Base-by-base conservation (phyloP, 2,797 vertebrate genomes). In the Rhyacichthys aspro region DNA sequence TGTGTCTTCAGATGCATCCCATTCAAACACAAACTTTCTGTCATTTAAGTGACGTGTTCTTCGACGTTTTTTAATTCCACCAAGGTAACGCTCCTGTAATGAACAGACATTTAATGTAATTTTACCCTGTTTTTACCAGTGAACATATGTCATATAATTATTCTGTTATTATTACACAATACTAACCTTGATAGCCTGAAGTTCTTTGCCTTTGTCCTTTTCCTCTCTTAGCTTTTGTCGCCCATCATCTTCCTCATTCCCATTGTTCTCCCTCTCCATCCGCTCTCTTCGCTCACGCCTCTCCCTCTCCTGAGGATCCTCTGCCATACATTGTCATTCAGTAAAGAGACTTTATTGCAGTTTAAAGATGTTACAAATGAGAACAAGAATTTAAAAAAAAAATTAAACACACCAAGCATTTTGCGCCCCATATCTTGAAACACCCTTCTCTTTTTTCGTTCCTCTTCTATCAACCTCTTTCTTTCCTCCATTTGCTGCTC, bases 1-100 rank as follows among this genome's bases (percentile, higher is more conserved):
- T 0, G 97, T 99, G 83, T 99, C 97, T 62, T 99, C 97, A 0
- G 96, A 98, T 0, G 97, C 97, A 0, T 99, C 97, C 97, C 97
- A 99, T 86, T 99, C 97, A 1, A 99, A 99, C 55, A 99, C 97
- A 48, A 98, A 99, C 85, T 99, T 99, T 70, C 97, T 94, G 89
- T 99, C 97, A 0, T 99, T 99, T 39, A 99, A 90, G 86, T 98
- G 97, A 36, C 97, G 94, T 0, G 97, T 98, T 43, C 97, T 89
- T n/a, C 96, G 86, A 9, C 97, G 93, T 82, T 98, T 99, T 91
- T 98, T 98, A 78, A 96, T 75, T 2, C 97, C 96, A 0, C 97
- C 97, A 4, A 98, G 90, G 78, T 98, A 98, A 4, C 97, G 95
- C 55, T 99, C 97, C 97, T 99, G 81, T 32, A 65, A 53, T 46